These are phyloP conservation scores for Meandrina meandrites DNA, from an alignment of 92 coral and sea anemone species.

Conservation along the genomic window DNA sequence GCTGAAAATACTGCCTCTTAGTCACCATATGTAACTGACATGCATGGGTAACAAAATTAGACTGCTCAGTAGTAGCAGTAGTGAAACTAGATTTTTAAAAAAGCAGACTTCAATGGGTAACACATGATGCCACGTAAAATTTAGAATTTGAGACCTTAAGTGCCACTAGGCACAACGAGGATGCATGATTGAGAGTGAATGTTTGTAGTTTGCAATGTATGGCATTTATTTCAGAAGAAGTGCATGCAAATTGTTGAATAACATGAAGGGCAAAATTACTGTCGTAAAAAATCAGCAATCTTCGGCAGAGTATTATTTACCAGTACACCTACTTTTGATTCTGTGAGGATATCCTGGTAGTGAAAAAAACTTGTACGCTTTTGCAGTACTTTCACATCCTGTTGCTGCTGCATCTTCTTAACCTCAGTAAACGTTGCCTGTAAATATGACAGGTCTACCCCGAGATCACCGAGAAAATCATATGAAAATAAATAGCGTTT, in stretches of 20 bases:
- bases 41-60: not conserved
- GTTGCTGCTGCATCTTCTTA: slow-evolving; percentile 26
- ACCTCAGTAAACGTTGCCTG: slow-evolving; percentile 3
- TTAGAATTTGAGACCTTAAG: not conserved
- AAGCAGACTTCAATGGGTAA: too few species aligned
- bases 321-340: slow-evolving; percentile 11
- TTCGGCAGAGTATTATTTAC: not conserved
- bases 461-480: not conserved
- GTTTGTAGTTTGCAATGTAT: too few species aligned
- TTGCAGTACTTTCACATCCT: slow-evolving; percentile 22
- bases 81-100: not conserved
- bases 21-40: slow-evolving; percentile 1
- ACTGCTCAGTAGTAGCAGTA: not conserved
- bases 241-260: too few species aligned
- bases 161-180: too few species aligned
- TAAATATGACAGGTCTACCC: not conserved
- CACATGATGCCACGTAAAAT: not conserved
- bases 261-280: too few species aligned
- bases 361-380: slow-evolving; percentile 7
- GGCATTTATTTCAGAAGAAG: too few species aligned
- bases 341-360: slow-evolving; percentile 11
- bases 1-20: slow-evolving; percentile 7
- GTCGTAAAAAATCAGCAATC: not conserved
- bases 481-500: not conserved
- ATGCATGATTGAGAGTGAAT: too few species aligned